Conservation (phyloP, 2,797 vertebrate species). For the Xyrichtys novacula region DNA sequence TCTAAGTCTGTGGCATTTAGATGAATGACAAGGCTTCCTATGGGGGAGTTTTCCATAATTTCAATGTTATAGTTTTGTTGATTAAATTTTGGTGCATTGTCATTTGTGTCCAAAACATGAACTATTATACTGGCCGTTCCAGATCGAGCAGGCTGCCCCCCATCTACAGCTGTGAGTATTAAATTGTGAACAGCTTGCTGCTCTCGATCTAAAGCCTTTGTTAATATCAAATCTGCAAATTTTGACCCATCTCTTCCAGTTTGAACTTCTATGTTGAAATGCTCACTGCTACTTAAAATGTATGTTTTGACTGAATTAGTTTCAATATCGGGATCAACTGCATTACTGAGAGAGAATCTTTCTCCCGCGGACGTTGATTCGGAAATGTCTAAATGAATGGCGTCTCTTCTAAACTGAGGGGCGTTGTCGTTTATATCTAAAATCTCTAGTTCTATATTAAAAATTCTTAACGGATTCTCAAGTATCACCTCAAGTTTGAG, state of each 20-base stretch:
- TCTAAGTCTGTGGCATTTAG: constrained; percentile 81
- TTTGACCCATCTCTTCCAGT: constrained; percentile 66
- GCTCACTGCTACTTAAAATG: constrained; percentile 54
- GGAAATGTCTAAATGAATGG: constrained; percentile 65
- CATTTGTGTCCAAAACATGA: constrained; percentile 77
- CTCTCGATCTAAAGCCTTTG: constrained; percentile 71
- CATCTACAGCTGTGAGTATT: constrained; percentile 77
- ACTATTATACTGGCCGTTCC: constrained; percentile 73
- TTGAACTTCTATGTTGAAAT: constrained; percentile 68
- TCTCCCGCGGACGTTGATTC: constrained; percentile 63
- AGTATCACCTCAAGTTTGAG: constrained; percentile 59
- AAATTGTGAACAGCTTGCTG: constrained; percentile 67
- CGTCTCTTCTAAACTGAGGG: constrained; percentile 58
- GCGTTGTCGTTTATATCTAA: constrained; percentile 71
- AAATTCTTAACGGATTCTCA: constrained; percentile 66
- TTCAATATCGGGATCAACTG: constrained; percentile 70
- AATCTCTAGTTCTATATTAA: constrained; percentile 66
- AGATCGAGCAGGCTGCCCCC: constrained; percentile 69
- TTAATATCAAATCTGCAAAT: constrained; percentile 69
- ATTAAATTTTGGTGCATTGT: constrained; percentile 83
- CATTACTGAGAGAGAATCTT: constrained; percentile 70
- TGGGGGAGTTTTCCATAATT: constrained; percentile 71
- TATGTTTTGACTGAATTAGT: constrained; percentile 67
- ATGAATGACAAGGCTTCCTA: constrained; percentile 76
- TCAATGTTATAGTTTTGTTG: constrained; percentile 52